Conservation (phyloP, 2,113 vertebrate species). For the Choloepus hoffmanni region DNA sequence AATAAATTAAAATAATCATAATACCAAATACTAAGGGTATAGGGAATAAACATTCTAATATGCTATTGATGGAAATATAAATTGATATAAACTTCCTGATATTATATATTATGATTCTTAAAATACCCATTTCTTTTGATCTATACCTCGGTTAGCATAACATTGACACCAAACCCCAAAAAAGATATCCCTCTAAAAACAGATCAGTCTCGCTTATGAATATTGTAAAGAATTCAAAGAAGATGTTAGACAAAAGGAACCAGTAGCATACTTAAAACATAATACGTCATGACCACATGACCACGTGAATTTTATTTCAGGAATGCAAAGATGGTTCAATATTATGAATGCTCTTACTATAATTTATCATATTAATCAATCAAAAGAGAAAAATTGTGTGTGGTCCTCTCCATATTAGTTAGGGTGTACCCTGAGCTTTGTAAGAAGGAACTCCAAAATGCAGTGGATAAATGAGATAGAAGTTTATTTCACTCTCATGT, state of each 20-base stretch:
- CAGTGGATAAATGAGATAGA: background rate
- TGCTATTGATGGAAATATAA: background rate
- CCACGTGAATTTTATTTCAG: too few species aligned
- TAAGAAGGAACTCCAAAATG: background rate
- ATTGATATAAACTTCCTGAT: background rate
- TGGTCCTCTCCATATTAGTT: background rate
- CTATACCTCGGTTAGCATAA: background rate
- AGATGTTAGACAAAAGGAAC: background rate
- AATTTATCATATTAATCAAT: background rate
- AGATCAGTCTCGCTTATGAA: background rate
- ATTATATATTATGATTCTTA: background rate
- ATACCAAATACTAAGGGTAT: background rate
- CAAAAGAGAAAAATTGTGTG: background rate
- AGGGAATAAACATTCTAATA: constrained; percentile 62
- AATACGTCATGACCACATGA: background rate
- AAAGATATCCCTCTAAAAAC: background rate
- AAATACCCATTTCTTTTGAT: background rate
- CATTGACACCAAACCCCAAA: background rate
- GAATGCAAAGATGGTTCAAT: too few species aligned
- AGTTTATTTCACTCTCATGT: background rate
- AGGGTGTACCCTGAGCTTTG: background rate
- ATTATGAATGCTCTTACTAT: background rate
- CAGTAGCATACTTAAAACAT: background rate
- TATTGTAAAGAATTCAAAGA: background rate
- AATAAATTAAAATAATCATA: background rate